A percentile compares a stretch with the other conserved stretches of the same genome.
phyloP scores from a whole-genome alignment of 2,113 vertebrate species.

The Microcebus murinus region DNA sequence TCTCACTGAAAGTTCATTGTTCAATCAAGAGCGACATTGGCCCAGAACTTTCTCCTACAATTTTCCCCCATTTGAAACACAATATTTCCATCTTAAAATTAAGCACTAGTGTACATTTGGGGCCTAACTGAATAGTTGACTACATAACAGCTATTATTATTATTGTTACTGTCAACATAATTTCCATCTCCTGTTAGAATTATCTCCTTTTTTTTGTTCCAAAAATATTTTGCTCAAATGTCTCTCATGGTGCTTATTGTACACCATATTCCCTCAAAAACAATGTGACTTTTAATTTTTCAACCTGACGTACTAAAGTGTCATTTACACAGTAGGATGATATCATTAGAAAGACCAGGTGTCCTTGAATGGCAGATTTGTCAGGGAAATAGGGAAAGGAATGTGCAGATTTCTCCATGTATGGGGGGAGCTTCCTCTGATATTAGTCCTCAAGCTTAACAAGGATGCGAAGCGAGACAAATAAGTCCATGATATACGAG shows the following conservation, averaged over 20 bases:
- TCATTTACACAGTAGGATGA: neutral
- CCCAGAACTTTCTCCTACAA: neutral
- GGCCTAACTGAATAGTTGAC: neutral
- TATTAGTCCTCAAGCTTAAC: neutral
- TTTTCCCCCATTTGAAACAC: neutral
- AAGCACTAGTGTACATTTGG: neutral
- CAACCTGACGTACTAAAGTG: neutral
- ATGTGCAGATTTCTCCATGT: neutral
- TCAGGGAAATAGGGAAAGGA: neutral
- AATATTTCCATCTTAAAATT: neutral
- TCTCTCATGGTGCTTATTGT: neutral
- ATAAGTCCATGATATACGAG: neutral
- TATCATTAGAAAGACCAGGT: neutral
- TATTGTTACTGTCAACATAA: slow-evolving; percentile 21
- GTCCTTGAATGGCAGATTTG: neutral
- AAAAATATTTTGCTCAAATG: slow-evolving; percentile 8
- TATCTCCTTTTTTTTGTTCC: slow-evolving; percentile 25
- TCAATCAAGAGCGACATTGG: neutral
- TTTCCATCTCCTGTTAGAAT: slow-evolving; percentile 33
- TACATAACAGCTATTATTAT: neutral
- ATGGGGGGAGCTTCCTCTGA: neutral
- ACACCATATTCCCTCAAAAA: neutral
- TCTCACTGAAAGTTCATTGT: neutral
- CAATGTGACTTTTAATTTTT: slow-evolving; percentile 30
- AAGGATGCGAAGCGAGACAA: neutral